Evolutionary conservation across 2,888 invertebrate species (phyloP), one percentile per base, ranked within the genome.

Genomic region (Heliconius hortense): DNA sequence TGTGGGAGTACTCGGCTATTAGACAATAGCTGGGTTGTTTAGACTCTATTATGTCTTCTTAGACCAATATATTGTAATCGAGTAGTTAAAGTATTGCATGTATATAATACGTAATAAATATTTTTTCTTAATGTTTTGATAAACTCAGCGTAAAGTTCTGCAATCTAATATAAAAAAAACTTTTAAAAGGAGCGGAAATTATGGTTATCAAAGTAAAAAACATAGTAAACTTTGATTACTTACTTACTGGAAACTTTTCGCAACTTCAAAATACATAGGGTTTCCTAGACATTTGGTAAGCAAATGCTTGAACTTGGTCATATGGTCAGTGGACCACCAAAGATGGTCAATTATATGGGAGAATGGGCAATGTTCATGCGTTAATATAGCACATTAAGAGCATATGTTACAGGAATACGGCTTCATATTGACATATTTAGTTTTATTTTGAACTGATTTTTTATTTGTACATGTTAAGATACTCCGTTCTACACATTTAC

Each of bases 321-420:
- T 83, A 82, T 88, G 89, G 87, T 80, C 77, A 79, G 67, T 79
- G 74, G 87, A 86, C 88, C 89, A 87, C 89, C 89, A 72, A 79
- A 81, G 79, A 81, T 83, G 80, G 76, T 39, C 82, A 82, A 86
- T 89, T 85, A 81, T 69, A 86, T 89, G 89, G 88, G 88, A 89
- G 87, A 86, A 70, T 81, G 82, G 76, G 26, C 78, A 80, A 80
- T 80, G 78, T 78, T 70, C 71, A 79, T 28, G 68, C 70, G 73
- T 73, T 76, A 74, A 77, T 56, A 62, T 53, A 43, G 60, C 67
- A 31, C 24, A 31, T 72, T 59, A 74, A 71, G 43, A 43, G 43
- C 28, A 68, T 59, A 74, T 64, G 77, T 68, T 73, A 74, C 28
- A 26, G 35, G 18, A 28, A 13, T 64, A 74, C n/a, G 74, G 74